These are phyloP conservation scores for Tragelaphus strepsiceros DNA, from an alignment of 2,113 vertebrate species.

Conservation along the genomic window DNA sequence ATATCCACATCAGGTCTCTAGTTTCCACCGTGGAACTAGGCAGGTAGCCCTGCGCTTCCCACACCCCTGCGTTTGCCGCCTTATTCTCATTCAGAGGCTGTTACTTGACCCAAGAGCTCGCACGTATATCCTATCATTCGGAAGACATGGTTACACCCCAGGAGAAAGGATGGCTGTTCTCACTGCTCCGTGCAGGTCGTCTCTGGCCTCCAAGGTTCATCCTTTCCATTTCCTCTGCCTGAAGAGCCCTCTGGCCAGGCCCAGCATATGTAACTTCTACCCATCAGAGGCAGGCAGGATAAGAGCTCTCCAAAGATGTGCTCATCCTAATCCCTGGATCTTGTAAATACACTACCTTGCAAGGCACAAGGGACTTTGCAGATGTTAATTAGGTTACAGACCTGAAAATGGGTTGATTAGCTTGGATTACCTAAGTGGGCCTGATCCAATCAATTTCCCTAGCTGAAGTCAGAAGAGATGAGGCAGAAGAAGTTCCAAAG, in stretches of 20 bases:
- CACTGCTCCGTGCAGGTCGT: neutral
- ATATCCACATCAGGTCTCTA: neutral
- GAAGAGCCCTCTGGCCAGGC: neutral
- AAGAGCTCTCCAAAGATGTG: neutral
- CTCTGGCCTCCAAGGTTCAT: neutral
- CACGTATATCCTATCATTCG: accelerated
- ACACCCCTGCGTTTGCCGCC: neutral
- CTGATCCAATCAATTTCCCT: neutral
- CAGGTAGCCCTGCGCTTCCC: neutral
- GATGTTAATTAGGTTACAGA: neutral
- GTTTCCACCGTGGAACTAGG: neutral
- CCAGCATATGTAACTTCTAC: neutral
- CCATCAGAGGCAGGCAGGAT: too few relatives aligned
- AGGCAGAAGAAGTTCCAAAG: neutral
- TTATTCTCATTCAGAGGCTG: too few relatives aligned
- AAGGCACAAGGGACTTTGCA: neutral
- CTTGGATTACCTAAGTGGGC: neutral
- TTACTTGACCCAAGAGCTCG: neutral
- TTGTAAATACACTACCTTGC: neutral
- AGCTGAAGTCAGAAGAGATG: neutral
- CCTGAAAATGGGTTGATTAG: neutral
- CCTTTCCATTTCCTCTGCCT: neutral
- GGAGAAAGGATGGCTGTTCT: neutral
- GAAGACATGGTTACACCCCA: neutral
- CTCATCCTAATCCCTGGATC: neutral